phyloP scores from a whole-genome alignment of 2,888 invertebrate species.

The Neocrepidodera transversa region DNA sequence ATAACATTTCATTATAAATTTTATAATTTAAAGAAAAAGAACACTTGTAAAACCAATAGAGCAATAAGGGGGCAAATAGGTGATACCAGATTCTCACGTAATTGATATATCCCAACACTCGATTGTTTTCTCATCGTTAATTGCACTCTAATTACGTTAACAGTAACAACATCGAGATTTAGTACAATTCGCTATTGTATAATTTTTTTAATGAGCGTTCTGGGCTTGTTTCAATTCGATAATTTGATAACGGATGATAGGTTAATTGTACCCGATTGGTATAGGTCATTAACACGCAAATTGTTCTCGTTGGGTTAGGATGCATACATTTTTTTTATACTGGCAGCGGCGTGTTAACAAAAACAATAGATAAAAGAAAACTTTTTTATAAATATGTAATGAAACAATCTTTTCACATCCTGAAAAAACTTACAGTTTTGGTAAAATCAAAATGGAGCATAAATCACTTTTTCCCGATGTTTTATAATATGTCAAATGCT shows the following conservation, averaged over 20 bases:
- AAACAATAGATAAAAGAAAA: too few species aligned
- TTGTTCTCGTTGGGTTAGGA: not conserved
- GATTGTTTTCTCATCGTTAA: not conserved
- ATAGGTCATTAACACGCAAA: conserved; percentile 2
- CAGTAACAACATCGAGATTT: not conserved
- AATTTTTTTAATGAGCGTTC: conserved; percentile 2
- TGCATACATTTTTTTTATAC: too few species aligned
- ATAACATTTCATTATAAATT: too few species aligned
- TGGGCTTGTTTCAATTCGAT: not conserved
- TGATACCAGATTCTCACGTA: not conserved
- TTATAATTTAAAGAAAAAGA: not conserved
- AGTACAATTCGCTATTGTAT: conserved; percentile 1
- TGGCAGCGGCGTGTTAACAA: too few species aligned
- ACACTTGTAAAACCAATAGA: not conserved
- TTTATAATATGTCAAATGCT: too few species aligned
- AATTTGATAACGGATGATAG: conserved; percentile 5
- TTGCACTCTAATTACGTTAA: conserved; percentile 5
- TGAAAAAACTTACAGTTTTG: too few species aligned
- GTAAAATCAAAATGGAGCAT: too few species aligned
- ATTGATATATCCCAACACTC: not conserved
- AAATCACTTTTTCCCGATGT: too few species aligned
- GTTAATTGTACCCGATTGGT: conserved; percentile 1
- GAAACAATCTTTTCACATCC: too few species aligned
- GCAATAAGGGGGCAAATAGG: not conserved
- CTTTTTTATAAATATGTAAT: too few species aligned